Percentiles rank a stretch among this genome's conserved stretches.
Evolutionary conservation across 2,888 invertebrate species (phyloP).

Genomic region (Ecliptopera silaceata): DNA sequence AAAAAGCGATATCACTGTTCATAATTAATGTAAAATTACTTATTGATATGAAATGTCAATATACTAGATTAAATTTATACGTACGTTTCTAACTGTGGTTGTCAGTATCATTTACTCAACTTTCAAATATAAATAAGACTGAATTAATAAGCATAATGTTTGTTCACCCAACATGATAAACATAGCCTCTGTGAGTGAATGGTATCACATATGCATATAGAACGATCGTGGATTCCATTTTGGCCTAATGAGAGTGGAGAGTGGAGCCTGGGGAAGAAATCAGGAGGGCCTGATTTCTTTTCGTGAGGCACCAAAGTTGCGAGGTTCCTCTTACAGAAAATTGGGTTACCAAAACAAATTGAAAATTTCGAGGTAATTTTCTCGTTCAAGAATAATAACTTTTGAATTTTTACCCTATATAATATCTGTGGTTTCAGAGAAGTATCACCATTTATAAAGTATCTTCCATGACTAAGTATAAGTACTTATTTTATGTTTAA

Average conservation of each 20-base stretch:
- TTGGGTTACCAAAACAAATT: conserved; percentile 75
- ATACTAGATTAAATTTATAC: too few relatives aligned
- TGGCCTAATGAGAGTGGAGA: conserved; percentile 49
- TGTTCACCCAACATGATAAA: too few relatives aligned
- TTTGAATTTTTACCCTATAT: conserved; percentile 38
- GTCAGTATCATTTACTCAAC: too few relatives aligned
- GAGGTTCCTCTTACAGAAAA: conserved; percentile 55
- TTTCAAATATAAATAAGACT: too few relatives aligned
- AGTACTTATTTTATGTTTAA: neutral
- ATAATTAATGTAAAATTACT: too few relatives aligned
- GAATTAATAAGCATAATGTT: too few relatives aligned
- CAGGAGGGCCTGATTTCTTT: conserved; percentile 60
- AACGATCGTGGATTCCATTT: conserved; percentile 25
- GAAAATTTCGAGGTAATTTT: conserved; percentile 76
- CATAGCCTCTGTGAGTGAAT: too few relatives aligned
- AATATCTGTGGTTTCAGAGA: conserved; percentile 16
- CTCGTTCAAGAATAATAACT: conserved; percentile 63
- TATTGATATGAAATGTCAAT: too few relatives aligned
- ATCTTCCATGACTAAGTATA: too few relatives aligned
- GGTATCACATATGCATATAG: conserved; percentile 4
- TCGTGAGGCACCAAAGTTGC: conserved; percentile 67
- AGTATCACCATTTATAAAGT: neutral
- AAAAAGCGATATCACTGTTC: too few relatives aligned
- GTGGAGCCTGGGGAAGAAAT: too few relatives aligned
- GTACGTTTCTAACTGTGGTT: too few relatives aligned